Conservation (phyloP, 2,113 vertebrate species). For the Asarcornis scutulata region DNA sequence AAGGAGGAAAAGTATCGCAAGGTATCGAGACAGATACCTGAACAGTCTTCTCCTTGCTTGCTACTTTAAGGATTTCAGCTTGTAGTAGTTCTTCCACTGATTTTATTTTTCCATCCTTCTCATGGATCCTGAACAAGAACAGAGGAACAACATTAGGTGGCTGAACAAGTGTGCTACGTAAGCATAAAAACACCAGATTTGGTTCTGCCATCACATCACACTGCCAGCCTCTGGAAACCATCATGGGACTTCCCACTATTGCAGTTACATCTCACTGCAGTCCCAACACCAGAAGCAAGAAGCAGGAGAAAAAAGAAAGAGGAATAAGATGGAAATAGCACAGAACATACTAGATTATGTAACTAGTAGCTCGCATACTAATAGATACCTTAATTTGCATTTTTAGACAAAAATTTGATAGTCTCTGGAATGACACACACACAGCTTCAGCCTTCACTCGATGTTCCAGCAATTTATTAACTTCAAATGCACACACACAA, state of each 20-base stretch:
- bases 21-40: constrained; percentile 69
- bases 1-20: background rate
- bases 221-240: background rate
- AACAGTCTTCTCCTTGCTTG: constrained; percentile 79
- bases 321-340: background rate
- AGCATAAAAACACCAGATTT: background rate
- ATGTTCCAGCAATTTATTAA: background rate
- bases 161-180: accelerated
- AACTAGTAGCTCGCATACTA: background rate
- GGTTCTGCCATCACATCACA: background rate
- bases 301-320: background rate
- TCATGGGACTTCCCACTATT: background rate
- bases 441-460: background rate
- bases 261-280: background rate
- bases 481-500: background rate
- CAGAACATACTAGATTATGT: background rate
- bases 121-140: constrained; percentile 81
- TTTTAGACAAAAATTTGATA: background rate
- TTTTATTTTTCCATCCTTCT: constrained; percentile 88
- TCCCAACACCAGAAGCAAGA: background rate
- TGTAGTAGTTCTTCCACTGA: constrained; percentile 86
- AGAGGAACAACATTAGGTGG: background rate
- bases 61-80: constrained; percentile 81
- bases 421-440: background rate
- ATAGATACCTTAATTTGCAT: background rate